Percentiles rank a stretch among this genome's conserved stretches.
These are phyloP conservation scores for Chrysomallon squamiferum DNA, from an alignment of 1,140 invertebrate species.

Conservation along the genomic window DNA sequence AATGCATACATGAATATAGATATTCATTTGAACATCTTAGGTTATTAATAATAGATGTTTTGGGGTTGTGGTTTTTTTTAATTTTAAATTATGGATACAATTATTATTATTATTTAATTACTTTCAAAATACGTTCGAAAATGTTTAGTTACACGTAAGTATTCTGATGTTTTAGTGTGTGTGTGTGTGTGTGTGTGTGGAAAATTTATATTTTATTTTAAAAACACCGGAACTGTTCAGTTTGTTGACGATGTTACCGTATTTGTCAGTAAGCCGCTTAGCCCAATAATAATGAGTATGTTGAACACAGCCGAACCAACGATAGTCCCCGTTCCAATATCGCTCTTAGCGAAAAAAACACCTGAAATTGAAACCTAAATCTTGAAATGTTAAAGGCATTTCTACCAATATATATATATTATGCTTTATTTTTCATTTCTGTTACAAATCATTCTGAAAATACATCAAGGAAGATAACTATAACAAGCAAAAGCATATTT, in stretches of 20 bases:
- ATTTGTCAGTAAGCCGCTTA: constrained; percentile 78
- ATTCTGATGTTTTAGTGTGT: too few species aligned
- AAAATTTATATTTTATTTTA: neutral
- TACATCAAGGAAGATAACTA: neutral
- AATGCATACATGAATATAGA: neutral
- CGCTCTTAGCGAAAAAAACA: constrained; percentile 58
- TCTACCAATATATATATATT: neutral
- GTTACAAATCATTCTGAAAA: neutral
- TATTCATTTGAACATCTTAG: too few species aligned
- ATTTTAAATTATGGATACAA: too few species aligned
- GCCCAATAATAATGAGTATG: constrained; percentile 81
- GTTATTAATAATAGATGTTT: too few species aligned
- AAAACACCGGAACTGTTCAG: neutral
- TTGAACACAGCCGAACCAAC: constrained; percentile 89
- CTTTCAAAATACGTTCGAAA: too few species aligned
- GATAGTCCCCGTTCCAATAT: constrained; percentile 73
- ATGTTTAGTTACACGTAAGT: too few species aligned
- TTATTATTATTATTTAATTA: too few species aligned
- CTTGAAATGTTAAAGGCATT: neutral
- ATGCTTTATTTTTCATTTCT: neutral
- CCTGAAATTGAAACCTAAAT: constrained; percentile 37
- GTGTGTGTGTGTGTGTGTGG: too few species aligned
- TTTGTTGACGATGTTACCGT: too few species aligned
- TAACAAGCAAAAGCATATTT: too few species aligned
- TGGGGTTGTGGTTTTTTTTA: too few species aligned